These are phyloP conservation scores for Bombus difficillimus DNA, from an alignment of 1,140 invertebrate genomes.

Conservation along the genomic window DNA sequence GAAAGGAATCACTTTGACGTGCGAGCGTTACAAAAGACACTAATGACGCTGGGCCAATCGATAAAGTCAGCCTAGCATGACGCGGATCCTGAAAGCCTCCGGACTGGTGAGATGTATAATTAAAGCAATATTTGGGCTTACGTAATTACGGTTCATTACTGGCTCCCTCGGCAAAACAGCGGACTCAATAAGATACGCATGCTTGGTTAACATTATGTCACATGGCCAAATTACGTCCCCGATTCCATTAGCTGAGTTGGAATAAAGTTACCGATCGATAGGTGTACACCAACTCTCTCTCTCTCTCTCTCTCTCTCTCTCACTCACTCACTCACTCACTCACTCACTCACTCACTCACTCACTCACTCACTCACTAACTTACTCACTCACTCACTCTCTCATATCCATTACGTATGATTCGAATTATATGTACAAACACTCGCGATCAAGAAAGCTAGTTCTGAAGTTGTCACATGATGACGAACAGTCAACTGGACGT, in stretches of 20 bases:
- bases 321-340: background rate
- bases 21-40: slow-evolving; percentile 53
- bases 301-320: background rate
- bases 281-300: background rate
- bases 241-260: slow-evolving; percentile 74
- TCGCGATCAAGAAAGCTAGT: slow-evolving; percentile 40
- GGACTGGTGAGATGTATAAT: slow-evolving; percentile 65
- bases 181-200: slow-evolving; percentile 57
- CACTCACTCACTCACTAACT: background rate
- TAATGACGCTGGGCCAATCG: slow-evolving; percentile 55
- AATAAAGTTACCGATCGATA: slow-evolving; percentile 74
- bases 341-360: background rate
- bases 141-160: slow-evolving; percentile 76
- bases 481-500: slow-evolving; percentile 50
- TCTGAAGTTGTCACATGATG: slow-evolving; percentile 30
- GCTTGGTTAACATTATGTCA: slow-evolving; percentile 71
- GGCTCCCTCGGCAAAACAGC: slow-evolving; percentile 59
- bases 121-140: slow-evolving; percentile 76
- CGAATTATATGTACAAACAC: slow-evolving; percentile 46
- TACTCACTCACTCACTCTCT: background rate
- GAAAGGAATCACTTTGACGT: slow-evolving; percentile 42
- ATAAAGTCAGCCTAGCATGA: slow-evolving; percentile 55
- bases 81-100: slow-evolving; percentile 47
- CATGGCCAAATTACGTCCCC: slow-evolving; percentile 69
- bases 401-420: background rate